Percentiles rank a stretch among this genome's conserved stretches.
These are phyloP conservation scores for Barbus barbus DNA, from an alignment of 2,113 vertebrate genomes.

Conservation along the genomic window DNA sequence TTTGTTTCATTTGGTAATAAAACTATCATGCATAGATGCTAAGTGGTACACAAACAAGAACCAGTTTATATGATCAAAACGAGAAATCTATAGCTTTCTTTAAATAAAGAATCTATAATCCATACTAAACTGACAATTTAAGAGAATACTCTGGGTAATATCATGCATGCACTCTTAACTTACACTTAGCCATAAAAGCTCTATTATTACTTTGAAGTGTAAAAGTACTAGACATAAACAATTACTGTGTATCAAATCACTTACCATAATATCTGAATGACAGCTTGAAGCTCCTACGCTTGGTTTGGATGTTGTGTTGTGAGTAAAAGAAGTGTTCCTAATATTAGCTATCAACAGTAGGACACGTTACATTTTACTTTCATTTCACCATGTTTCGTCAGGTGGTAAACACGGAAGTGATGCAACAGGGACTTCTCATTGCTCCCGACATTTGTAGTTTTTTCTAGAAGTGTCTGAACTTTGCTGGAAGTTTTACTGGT, in stretches of 20 bases:
- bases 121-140: neutral
- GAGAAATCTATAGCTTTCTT: neutral
- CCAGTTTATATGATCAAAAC: no score
- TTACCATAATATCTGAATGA: neutral
- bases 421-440: neutral
- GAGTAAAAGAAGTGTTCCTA: neutral
- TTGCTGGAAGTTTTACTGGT: neutral
- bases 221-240: neutral
- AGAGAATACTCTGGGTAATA: no score
- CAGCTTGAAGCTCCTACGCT: neutral
- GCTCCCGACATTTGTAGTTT: neutral
- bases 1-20: neutral
- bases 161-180: neutral
- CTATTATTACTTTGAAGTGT: neutral
- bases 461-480: neutral
- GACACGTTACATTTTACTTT: constrained; percentile 23
- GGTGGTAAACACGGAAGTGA: constrained; percentile 22
- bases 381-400: constrained; percentile 18
- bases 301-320: neutral
- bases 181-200: neutral
- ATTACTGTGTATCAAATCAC: neutral
- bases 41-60: neutral
- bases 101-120: neutral
- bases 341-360: neutral
- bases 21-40: neutral